These are phyloP conservation scores for Dasypolia templi DNA, from an alignment of 2,888 invertebrate genomes.

Conservation along the genomic window DNA sequence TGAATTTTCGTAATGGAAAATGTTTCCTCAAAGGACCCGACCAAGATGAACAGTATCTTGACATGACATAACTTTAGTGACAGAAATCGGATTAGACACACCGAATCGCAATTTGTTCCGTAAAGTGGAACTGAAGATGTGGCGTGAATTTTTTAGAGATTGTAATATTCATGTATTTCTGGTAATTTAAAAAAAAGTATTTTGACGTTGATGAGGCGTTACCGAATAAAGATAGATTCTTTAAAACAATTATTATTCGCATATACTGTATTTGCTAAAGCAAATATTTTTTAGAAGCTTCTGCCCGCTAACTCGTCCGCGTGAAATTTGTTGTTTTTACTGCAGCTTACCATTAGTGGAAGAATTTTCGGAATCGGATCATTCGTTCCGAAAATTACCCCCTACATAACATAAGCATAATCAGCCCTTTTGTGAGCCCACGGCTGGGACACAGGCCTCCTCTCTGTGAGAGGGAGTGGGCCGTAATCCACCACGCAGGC, in stretches of 20 bases:
- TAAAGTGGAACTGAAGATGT: constrained; percentile 32
- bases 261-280: not conserved
- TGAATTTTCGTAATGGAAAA: constrained; percentile 36
- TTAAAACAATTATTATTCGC: not conserved
- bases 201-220: not conserved
- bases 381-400: not conserved
- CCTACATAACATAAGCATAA: too few species aligned
- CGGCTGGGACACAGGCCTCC: too few species aligned
- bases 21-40: constrained; percentile 25
- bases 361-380: not conserved
- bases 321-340: not conserved
- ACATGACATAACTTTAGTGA: constrained; percentile 44
- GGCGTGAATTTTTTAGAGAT: constrained; percentile 34
- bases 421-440: too few species aligned
- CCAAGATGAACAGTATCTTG: constrained; percentile 17
- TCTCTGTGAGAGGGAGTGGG: too few species aligned
- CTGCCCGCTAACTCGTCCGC: too few species aligned
- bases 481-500: too few species aligned
- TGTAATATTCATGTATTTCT: constrained; percentile 18
- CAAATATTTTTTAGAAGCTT: not conserved
- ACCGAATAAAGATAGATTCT: not conserved
- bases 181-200: not conserved
- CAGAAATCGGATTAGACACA: constrained; percentile 48
- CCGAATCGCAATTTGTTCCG: constrained; percentile 42
- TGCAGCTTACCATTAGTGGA: not conserved